These are phyloP conservation scores for Meghimatium bilineatum DNA, from an alignment of 2,888 invertebrate genomes.

Conservation along the genomic window DNA sequence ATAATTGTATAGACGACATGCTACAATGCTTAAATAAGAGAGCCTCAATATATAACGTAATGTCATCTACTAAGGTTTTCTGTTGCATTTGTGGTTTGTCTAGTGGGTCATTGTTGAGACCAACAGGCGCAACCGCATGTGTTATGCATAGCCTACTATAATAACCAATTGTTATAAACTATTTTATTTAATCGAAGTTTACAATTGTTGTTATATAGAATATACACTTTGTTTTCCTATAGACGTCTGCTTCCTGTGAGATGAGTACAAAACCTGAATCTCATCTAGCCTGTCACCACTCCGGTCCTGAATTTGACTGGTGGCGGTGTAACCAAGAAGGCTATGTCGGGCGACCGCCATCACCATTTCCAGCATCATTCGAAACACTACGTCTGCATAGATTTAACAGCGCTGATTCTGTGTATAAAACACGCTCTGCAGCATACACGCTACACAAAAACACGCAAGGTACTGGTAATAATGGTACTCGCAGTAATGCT, in stretches of 20 bases:
- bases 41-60: no score
- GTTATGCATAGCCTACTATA: no score
- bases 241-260: background rate
- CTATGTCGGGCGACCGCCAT: constrained; percentile 27
- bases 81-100: no score
- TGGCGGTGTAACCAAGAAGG: constrained; percentile 22
- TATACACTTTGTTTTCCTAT: no score
- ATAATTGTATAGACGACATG: no score
- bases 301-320: constrained; percentile 32
- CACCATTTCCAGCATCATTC: constrained; percentile 38
- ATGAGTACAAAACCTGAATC: constrained; percentile 18
- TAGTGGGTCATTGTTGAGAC: no score
- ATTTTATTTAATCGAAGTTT: no score
- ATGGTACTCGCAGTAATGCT: background rate
- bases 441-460: background rate
- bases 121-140: no score
- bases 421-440: background rate
- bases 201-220: no score
- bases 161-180: no score
- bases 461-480: background rate
- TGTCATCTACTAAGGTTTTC: no score
- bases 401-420: background rate
- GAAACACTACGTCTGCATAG: constrained; percentile 5
- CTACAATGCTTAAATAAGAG: no score
- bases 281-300: constrained; percentile 16